Conservation (phyloP, 2,888 invertebrate genomes). For the Artemia sp. region DNA sequence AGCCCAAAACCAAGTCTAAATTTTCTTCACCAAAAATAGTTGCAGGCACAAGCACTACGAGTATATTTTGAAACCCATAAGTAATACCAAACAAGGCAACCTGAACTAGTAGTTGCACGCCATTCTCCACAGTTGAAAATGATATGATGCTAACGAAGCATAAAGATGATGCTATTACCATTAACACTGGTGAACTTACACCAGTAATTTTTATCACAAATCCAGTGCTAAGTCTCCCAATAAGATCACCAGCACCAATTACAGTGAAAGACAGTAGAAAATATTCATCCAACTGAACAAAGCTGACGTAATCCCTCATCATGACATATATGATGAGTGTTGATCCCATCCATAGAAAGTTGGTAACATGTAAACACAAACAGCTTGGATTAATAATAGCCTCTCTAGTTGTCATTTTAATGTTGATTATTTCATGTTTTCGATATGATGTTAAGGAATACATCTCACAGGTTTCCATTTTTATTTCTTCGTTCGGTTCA, state of each 20-base stretch:
- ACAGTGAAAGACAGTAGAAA: constrained; percentile 24
- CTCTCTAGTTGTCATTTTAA: constrained; percentile 14
- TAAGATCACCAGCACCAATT: constrained; percentile 26
- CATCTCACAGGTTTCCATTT: no score
- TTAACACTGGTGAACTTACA: constrained; percentile 22
- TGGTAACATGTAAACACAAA: constrained; percentile 25
- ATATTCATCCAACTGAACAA: constrained; percentile 23
- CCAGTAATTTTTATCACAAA: constrained; percentile 20
- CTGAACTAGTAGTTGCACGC: constrained; percentile 23
- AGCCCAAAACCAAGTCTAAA: constrained; percentile 26
- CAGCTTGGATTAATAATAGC: constrained; percentile 21
- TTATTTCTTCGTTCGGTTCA: no score
- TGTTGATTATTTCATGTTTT: not conserved
- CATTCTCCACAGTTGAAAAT: constrained; percentile 22
- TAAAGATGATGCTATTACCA: constrained; percentile 23
- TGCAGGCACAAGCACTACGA: constrained; percentile 26
- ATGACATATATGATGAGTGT: constrained; percentile 26
- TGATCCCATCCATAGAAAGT: constrained; percentile 25
- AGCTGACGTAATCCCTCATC: constrained; percentile 26
- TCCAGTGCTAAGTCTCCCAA: constrained; percentile 25
- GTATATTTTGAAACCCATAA: constrained; percentile 26
- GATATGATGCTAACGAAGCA: constrained; percentile 24
- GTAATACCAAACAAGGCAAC: constrained; percentile 24
- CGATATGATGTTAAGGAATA: no score
- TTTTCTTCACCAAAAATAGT: constrained; percentile 25